Evolutionary conservation across 1,140 invertebrate species (phyloP).

Genomic region (Lepidotrigona ventralis): DNA sequence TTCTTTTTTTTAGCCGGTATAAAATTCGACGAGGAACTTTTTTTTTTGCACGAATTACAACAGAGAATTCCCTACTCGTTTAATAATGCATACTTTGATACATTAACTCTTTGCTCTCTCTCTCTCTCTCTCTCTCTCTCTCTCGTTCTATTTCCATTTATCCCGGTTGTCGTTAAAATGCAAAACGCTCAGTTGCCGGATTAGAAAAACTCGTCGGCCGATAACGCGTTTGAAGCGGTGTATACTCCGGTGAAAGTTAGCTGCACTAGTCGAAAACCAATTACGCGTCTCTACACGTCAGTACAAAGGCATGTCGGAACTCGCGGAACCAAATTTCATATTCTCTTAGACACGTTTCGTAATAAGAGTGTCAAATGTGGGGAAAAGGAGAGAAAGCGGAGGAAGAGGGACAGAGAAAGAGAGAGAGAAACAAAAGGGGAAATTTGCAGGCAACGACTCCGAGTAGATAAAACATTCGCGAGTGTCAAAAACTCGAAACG

Average conservation of each 20-base stretch:
- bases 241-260: background rate
- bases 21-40: background rate
- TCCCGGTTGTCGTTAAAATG: conserved; percentile 7
- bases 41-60: background rate
- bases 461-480: background rate
- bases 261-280: background rate
- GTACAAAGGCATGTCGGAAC: background rate
- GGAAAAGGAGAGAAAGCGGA: too few relatives aligned
- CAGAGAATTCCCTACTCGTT: background rate
- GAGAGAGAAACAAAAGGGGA: background rate
- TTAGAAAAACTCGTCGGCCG: background rate
- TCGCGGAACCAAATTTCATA: background rate
- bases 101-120: background rate
- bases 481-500: background rate
- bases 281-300: background rate
- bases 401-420: background rate
- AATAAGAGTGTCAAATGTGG: background rate
- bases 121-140: background rate
- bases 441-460: background rate
- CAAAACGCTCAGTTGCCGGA: background rate
- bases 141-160: background rate
- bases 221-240: background rate
- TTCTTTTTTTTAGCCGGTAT: background rate
- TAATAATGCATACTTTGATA: conserved; percentile 8
- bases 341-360: background rate